Evolutionary conservation across 2,113 vertebrate genomes (phyloP).

Genomic region (Entomyzon cyanotis): DNA sequence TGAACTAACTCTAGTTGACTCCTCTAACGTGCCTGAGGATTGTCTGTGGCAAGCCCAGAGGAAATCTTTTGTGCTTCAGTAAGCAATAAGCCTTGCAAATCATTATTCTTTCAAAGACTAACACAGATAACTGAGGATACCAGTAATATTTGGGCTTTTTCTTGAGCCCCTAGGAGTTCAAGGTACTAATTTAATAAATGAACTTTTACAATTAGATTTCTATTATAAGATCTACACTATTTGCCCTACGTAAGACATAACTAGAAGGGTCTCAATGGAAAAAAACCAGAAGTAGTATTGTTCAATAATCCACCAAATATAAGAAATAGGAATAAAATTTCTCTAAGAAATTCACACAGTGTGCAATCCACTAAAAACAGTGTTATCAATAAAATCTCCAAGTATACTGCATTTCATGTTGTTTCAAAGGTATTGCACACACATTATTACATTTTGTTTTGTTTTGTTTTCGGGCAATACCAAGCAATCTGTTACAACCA

Average conservation of each 20-base stretch:
- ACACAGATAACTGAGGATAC: constrained; percentile 50
- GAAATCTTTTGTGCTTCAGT: constrained; percentile 74
- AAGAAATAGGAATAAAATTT: background rate
- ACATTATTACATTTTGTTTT: background rate
- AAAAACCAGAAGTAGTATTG: background rate
- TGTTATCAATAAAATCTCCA: constrained; percentile 8
- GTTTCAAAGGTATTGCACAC: background rate
- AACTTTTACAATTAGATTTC: background rate
- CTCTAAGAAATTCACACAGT: background rate
- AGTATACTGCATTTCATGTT: background rate
- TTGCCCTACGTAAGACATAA: background rate
- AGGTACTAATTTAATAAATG: background rate
- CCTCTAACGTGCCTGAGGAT: constrained; percentile 70
- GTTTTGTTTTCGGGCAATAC: constrained; percentile 18
- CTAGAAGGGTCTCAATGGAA: background rate
- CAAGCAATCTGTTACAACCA: constrained; percentile 46
- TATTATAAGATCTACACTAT: background rate
- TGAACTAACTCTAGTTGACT: constrained; percentile 78
- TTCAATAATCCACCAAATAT: background rate
- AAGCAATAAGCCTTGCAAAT: constrained; percentile 73
- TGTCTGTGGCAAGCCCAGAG: constrained; percentile 75
- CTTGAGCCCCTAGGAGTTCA: background rate
- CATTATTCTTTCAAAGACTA: constrained; percentile 69
- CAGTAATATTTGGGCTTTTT: background rate
- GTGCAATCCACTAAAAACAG: background rate